Percentiles rank a stretch among this genome's conserved stretches.
Conservation (phyloP, 2,888 invertebrate genomes). For the Sarcophaga variegata region DNA sequence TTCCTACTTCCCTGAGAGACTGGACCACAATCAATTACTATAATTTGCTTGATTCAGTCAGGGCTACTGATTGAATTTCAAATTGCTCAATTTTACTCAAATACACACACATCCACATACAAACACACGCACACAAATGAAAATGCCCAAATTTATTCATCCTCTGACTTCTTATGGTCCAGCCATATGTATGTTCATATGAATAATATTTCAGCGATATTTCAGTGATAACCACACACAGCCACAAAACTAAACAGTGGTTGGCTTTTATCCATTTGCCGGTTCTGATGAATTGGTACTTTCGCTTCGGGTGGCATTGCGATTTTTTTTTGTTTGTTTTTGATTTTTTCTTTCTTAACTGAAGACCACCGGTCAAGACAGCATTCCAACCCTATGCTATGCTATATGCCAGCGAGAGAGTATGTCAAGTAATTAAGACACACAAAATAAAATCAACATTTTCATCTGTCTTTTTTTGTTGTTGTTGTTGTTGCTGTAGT, state of each 20-base stretch:
- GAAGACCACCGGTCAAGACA: conserved; percentile 63
- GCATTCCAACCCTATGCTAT: conserved; percentile 46
- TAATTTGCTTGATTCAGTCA: conserved; percentile 78
- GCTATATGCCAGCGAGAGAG: conserved; percentile 14
- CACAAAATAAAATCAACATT: conserved; percentile 50
- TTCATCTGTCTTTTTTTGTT: neutral
- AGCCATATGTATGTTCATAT: conserved; percentile 42
- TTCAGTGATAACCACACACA: conserved; percentile 58
- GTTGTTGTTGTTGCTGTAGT: neutral
- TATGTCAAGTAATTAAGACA: conserved; percentile 67
- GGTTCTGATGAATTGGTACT: conserved; percentile 49
- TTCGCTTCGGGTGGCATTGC: conserved; percentile 69
- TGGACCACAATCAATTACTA: conserved; percentile 80
- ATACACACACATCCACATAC: conserved; percentile 75
- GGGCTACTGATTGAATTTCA: conserved; percentile 82
- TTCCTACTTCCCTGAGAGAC: conserved; percentile 57
- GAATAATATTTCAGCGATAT: conserved; percentile 66
- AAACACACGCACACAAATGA: conserved; percentile 45
- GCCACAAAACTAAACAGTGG: conserved; percentile 10
- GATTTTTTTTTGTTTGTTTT: conserved; percentile 39
- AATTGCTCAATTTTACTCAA: conserved; percentile 82
- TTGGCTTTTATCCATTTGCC: conserved; percentile 39
- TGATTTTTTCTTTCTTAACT: conserved; percentile 45
- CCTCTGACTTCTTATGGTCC: conserved; percentile 43
- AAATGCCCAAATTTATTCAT: conserved; percentile 62